These are phyloP conservation scores for Bovichtus variegatus DNA, from an alignment of 2,797 vertebrate genomes.

Conservation along the genomic window DNA sequence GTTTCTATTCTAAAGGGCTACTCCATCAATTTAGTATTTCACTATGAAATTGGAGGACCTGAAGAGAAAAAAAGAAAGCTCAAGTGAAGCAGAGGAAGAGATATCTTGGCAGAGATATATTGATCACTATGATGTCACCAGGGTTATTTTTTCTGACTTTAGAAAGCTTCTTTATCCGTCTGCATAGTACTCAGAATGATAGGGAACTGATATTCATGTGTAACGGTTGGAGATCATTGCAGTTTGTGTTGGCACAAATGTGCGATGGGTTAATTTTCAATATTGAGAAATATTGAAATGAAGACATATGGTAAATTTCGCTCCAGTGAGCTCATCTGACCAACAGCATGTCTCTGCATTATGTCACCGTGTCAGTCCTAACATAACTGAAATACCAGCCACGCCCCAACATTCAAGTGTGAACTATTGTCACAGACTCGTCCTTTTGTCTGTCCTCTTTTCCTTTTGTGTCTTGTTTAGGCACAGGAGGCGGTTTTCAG, in stretches of 20 bases:
- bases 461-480: constrained; percentile 23
- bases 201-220: not conserved
- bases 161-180: not conserved
- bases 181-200: not conserved
- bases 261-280: not conserved
- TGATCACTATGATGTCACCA: not conserved
- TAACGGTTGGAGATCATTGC: not conserved
- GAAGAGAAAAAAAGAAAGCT: not conserved
- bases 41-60: not conserved
- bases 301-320: not conserved
- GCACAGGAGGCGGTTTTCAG: constrained; percentile 7
- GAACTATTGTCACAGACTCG: not conserved
- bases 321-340: constrained; percentile 24
- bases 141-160: not conserved
- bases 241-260: not conserved
- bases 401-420: constrained; percentile 13
- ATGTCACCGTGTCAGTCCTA: constrained; percentile 30
- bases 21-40: constrained; percentile 5
- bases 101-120: not conserved
- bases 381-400: constrained; percentile 45
- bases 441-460: constrained; percentile 20
- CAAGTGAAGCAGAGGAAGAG: not conserved
- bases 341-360: constrained; percentile 17
- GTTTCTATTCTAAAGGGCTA: not conserved
- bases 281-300: not conserved